Percentiles rank a stretch among this genome's conserved stretches.
phyloP scores from a whole-genome alignment of 2,888 invertebrate species.

The Cylloceria caligata region DNA sequence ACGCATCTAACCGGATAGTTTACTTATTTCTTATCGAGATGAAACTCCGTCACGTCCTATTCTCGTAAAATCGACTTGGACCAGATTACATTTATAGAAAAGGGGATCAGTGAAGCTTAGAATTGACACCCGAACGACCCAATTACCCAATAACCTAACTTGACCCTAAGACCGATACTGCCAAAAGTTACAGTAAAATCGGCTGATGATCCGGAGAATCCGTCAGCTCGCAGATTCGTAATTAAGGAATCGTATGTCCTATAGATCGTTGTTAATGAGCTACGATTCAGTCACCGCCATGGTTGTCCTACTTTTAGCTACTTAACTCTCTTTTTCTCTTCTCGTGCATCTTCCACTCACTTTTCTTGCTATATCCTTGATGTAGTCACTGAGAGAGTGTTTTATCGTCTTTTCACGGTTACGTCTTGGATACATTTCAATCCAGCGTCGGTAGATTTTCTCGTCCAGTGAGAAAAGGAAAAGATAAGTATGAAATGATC shows the following conservation, averaged over 20 bases:
- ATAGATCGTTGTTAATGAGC: conserved; percentile 27
- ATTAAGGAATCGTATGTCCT: conserved; percentile 31
- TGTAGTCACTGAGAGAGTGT: conserved; percentile 2
- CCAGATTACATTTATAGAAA: conserved; percentile 3
- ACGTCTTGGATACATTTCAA: conserved; percentile 33
- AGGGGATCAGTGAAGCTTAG: not conserved
- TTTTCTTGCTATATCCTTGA: conserved; percentile 2
- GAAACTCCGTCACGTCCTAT: not conserved
- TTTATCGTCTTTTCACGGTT: not conserved
- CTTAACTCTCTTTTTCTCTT: conserved; percentile 2
- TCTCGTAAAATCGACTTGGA: not conserved
- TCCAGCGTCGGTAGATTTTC: not conserved
- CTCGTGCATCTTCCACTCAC: not conserved
- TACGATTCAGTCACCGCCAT: not conserved
- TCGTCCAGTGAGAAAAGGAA: not conserved
- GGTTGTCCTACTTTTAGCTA: conserved; percentile 3
- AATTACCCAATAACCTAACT: conserved; percentile 2
- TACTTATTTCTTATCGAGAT: conserved; percentile 9
- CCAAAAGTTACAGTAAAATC: not conserved
- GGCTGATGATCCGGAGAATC: conserved; percentile 16
- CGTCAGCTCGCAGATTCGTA: conserved; percentile 6
- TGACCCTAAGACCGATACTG: not conserved
- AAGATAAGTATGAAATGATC: conserved; percentile 49
- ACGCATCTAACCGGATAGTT: not conserved
- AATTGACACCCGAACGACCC: conserved; percentile 41